These are phyloP conservation scores for Siniperca chuatsi DNA, from an alignment of 2,113 vertebrate genomes.

Conservation along the genomic window DNA sequence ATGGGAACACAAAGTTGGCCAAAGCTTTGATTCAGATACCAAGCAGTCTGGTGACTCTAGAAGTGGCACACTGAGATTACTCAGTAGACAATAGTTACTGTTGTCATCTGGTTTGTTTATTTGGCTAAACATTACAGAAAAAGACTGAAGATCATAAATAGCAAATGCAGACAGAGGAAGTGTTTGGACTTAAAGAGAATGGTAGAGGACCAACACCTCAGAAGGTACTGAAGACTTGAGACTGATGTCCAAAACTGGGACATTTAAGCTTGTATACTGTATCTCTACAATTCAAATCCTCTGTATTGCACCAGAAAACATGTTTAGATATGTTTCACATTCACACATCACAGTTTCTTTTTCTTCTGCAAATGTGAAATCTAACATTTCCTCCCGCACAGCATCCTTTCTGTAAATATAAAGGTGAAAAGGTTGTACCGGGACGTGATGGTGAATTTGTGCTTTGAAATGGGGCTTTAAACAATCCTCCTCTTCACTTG, in stretches of 20 bases:
- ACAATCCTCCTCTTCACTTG: no score
- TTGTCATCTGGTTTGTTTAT: background rate
- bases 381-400: background rate
- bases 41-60: background rate
- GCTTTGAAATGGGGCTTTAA: background rate
- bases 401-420: background rate
- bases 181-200: background rate
- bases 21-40: background rate
- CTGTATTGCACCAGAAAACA: background rate
- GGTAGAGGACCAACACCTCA: background rate
- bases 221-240: background rate
- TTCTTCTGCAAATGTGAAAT: background rate
- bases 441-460: background rate
- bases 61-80: background rate
- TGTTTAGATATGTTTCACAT: background rate
- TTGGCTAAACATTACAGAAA: background rate
- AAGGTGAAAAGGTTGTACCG: background rate
- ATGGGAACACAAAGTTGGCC: no score
- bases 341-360: background rate
- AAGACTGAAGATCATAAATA: background rate
- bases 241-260: background rate
- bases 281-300: background rate
- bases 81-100: background rate
- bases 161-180: background rate
- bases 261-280: background rate